phyloP scores from a whole-genome alignment of 2,888 invertebrate genomes.

The Pecten maximus region DNA sequence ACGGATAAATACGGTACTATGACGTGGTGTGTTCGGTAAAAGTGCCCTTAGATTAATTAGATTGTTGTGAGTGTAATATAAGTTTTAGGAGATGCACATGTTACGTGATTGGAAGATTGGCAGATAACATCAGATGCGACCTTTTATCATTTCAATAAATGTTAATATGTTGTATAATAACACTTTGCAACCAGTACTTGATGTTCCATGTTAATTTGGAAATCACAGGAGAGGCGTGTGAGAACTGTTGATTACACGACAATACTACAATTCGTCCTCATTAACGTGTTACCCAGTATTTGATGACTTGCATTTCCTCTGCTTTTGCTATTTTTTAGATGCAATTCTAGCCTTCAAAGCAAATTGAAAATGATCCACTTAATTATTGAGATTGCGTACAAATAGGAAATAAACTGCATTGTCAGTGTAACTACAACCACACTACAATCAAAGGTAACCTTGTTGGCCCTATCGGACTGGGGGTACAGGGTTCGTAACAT shows the following conservation, averaged over 20 bases:
- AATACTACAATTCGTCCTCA: not conserved
- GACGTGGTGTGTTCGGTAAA: not conserved
- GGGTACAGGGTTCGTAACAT: too few relatives aligned
- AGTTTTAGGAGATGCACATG: not conserved
- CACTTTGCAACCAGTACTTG: not conserved
- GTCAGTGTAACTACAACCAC: not conserved
- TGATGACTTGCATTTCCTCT: not conserved
- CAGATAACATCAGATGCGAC: not conserved
- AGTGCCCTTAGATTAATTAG: conserved; percentile 13
- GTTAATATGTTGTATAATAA: conserved; percentile 5
- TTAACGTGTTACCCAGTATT: not conserved
- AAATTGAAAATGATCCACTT: not conserved
- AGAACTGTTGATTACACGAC: not conserved
- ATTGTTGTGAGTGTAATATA: not conserved
- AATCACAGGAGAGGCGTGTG: not conserved
- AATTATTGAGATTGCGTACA: not conserved
- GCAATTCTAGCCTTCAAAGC: not conserved
- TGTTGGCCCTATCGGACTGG: too few relatives aligned
- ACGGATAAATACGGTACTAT: not conserved
- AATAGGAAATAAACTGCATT: not conserved
- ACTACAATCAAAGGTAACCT: not conserved
- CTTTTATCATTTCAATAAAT: conserved; percentile 33
- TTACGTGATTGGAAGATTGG: not conserved
- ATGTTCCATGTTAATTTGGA: not conserved
- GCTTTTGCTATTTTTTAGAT: not conserved